phyloP scores from a whole-genome alignment of 2,797 vertebrate genomes.

The Syngnathus rostellatus region DNA sequence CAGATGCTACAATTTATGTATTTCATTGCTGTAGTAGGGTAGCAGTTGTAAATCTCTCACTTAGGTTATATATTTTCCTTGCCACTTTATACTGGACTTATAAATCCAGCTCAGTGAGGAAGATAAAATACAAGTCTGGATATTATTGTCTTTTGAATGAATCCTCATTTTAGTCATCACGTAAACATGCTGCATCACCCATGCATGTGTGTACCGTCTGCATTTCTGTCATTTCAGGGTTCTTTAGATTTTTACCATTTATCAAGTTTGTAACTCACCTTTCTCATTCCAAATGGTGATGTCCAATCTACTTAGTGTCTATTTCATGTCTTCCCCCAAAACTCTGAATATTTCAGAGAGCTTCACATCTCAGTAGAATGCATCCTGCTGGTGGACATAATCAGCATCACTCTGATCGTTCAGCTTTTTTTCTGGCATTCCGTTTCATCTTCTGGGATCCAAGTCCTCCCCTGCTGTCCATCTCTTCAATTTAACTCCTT shows the following conservation, averaged over 20 bases:
- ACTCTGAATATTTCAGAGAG: not conserved
- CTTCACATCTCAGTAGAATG: not conserved
- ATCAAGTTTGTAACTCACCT: not conserved
- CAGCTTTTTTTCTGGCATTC: not conserved
- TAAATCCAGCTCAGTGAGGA: not conserved
- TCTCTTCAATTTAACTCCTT: not conserved
- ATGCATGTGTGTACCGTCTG: not conserved
- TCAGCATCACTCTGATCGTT: not conserved
- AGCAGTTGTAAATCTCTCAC: not conserved
- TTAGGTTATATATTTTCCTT: not conserved
- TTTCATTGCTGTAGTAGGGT: not conserved
- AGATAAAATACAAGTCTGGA: not conserved
- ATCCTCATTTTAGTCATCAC: not conserved
- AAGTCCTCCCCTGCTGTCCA: not conserved
- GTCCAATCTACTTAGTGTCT: not conserved
- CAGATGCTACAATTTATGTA: not conserved
- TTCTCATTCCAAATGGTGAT: not conserved
- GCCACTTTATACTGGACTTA: not conserved
- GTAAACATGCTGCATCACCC: not conserved
- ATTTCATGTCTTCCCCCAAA: not conserved
- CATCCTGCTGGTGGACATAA: not conserved
- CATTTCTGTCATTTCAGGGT: not conserved
- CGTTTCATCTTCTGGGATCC: not conserved
- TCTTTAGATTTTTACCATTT: not conserved
- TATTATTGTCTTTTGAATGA: not conserved